Percentiles rank a stretch among this genome's conserved stretches.
Conservation (phyloP, 1,140 invertebrate species). For the Ctenoplectra terminalis region DNA sequence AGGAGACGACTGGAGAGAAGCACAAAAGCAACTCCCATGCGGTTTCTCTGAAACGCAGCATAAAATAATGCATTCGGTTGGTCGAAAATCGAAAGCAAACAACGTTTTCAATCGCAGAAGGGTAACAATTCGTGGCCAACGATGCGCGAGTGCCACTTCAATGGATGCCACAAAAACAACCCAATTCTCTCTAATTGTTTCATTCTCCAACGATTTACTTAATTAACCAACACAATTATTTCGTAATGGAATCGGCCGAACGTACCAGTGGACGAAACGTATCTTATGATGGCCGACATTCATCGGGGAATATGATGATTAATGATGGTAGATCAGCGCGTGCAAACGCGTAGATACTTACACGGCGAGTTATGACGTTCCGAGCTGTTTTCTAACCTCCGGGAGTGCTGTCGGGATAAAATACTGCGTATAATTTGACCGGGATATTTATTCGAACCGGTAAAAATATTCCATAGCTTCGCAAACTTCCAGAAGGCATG, state of each 20-base stretch:
- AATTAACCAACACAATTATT: not conserved
- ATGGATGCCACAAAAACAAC: not conserved
- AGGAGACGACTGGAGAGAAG: not conserved
- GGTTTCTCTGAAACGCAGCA: not conserved
- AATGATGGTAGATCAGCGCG: not conserved
- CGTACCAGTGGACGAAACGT: not conserved
- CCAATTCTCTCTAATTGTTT: conserved; percentile 23
- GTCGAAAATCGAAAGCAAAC: conserved; percentile 40
- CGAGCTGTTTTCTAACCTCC: not conserved
- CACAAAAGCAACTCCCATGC: not conserved
- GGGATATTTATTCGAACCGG: not conserved
- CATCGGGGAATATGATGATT: not conserved
- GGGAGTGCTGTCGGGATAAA: not conserved
- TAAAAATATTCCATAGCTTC: not conserved
- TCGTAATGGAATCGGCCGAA: not conserved
- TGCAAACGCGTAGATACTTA: not conserved
- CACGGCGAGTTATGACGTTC: conserved; percentile 8
- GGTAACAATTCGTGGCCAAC: not conserved
- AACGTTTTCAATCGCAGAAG: conserved; percentile 8
- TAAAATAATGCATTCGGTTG: conserved; percentile 17
- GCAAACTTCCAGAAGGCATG: not conserved
- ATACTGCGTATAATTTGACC: not conserved
- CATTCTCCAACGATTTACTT: conserved; percentile 21
- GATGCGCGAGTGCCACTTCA: not conserved
- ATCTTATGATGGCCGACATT: not conserved